These are phyloP conservation scores for Muntiacus reevesi DNA, from an alignment of 2,113 vertebrate genomes.

Conservation along the genomic window DNA sequence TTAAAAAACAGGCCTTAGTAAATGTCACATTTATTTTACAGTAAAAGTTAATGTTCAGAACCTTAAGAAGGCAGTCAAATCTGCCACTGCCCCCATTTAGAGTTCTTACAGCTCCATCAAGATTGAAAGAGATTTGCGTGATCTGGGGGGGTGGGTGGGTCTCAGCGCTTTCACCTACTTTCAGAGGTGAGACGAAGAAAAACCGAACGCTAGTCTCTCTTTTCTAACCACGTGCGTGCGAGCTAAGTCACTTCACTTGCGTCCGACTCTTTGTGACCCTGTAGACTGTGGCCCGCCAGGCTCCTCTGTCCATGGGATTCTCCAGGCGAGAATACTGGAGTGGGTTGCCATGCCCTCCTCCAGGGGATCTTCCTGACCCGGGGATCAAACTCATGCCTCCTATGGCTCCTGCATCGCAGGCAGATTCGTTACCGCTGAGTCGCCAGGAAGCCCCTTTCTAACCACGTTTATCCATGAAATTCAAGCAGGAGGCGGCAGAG, in stretches of 20 bases:
- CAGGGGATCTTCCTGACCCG: neutral
- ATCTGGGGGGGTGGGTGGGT: fast-evolving
- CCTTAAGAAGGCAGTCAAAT: no score
- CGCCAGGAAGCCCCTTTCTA: neutral
- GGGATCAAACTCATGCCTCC: neutral
- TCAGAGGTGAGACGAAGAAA: neutral
- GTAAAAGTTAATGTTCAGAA: neutral
- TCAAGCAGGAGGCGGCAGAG: neutral
- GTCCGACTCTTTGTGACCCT: neutral
- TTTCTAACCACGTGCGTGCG: fast-evolving
- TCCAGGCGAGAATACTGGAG: neutral
- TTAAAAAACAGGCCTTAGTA: neutral
- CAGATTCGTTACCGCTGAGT: neutral
- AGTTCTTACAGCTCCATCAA: fast-evolving
- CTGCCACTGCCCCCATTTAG: fast-evolving
- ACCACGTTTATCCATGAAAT: neutral
- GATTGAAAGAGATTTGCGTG: fast-evolving
- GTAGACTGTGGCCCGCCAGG: fast-evolving
- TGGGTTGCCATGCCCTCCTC: no score
- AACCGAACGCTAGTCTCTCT: fast-evolving
- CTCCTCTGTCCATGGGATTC: neutral
- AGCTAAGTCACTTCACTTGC: neutral
- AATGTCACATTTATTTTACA: neutral
- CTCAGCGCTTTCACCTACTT: no score
- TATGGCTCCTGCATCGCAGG: neutral